phyloP scores from a whole-genome alignment of 1,140 invertebrate species.

The Formica selysi region DNA sequence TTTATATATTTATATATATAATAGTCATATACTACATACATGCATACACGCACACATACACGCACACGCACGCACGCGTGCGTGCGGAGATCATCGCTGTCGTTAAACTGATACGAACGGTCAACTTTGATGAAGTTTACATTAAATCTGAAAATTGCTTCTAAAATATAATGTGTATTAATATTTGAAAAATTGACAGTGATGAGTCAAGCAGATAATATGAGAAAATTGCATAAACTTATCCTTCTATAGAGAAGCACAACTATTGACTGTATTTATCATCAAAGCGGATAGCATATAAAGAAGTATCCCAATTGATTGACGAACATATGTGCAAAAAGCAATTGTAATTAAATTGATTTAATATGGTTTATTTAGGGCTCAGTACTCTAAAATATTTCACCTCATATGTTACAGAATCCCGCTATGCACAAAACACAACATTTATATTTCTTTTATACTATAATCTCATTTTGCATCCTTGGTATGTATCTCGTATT shows the following conservation, averaged over 20 bases:
- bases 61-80: neutral
- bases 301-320: conserved; percentile 28
- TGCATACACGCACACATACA: too few relatives aligned
- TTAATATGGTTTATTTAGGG: neutral
- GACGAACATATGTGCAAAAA: conserved; percentile 27
- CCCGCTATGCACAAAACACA: conserved; percentile 11
- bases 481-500: conserved; percentile 40
- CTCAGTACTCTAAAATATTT: conserved; percentile 26
- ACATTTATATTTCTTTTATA: conserved; percentile 48
- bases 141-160: conserved; percentile 75
- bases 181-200: conserved; percentile 80
- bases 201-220: conserved; percentile 75
- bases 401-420: conserved; percentile 18
- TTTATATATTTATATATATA: too few relatives aligned
- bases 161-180: conserved; percentile 80
- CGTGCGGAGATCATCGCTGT: conserved; percentile 1
- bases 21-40: too few relatives aligned
- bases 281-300: conserved; percentile 26
- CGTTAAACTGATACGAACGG: conserved; percentile 65
- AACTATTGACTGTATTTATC: conserved; percentile 74
- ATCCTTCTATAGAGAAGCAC: conserved; percentile 33
- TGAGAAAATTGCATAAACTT: conserved; percentile 54
- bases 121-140: conserved; percentile 45
- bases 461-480: conserved; percentile 49
- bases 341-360: conserved; percentile 5